Base-by-base conservation (phyloP, 2,888 invertebrate species). In the Panzeria rudis region DNA sequence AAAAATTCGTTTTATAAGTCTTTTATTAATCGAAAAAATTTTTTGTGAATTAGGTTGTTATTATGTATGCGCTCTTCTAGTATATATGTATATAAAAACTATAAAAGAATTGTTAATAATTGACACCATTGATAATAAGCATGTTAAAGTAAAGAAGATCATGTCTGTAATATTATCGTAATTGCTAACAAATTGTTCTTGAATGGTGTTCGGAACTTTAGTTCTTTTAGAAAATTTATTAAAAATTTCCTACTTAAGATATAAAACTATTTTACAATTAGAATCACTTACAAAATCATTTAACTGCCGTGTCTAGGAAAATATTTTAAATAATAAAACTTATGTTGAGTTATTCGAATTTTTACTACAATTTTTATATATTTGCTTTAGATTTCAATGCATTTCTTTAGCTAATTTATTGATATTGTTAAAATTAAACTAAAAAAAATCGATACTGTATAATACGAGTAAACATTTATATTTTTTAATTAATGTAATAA, bases 371-470 rank as follows among this genome's bases (percentile, higher is more conserved):
- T 17, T 50, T 66, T n/a, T 23, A 44, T 23, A 20, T 41, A 50
- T 50, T 78, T 54, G 54, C 64, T 62, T 47, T 59, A 59, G 38
- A 41, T 64, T 64, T 66, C 76, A 59, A 35, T 77, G 83, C 59
- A 83, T 83, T 72, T 66, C 66, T 77, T 47, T 77, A 50, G 83
- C 77, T 72, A 77, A 83, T 83, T 83, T 83, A 77, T 83, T 83
- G 35, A 77, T 56, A 66, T 68, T 56, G 32, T 44, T 56, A 8
- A 56, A 66, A 44, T 35, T n/a, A 64, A 54, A 66, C 15, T n/a
- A 17, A n/a, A 17, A 38, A 52, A 38, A 20, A 20, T 20, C 52
- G 29, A 66, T 44, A 54, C 44, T 44, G n/a, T 66, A 44, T 66
- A 76, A 76, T 44, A 44, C 0, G 5, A 44, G 15, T n/a, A 20